Conservation (phyloP, 2,888 invertebrate genomes). For the Chouioia cunea region DNA sequence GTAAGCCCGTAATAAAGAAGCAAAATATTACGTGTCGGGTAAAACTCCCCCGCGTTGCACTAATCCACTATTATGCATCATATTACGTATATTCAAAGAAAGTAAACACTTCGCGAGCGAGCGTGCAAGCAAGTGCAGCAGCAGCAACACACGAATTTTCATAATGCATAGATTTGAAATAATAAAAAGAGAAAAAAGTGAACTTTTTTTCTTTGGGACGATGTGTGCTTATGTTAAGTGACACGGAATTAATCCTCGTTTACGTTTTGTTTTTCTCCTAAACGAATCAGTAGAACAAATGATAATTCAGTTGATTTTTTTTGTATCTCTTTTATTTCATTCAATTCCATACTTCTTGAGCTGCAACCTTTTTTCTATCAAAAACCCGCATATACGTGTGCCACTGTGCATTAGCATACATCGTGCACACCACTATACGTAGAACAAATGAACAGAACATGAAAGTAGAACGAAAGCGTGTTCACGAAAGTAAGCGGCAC, state of each 20-base stretch:
- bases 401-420: conserved; percentile 22
- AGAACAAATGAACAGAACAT: conserved; percentile 24
- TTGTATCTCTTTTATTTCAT: too few relatives aligned
- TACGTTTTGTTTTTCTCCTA: too few relatives aligned
- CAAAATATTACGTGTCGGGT: not conserved
- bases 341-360: too few relatives aligned
- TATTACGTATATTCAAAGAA: conserved; percentile 7
- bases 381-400: not conserved
- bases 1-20: not conserved
- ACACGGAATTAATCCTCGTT: too few relatives aligned
- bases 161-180: not conserved
- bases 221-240: conserved; percentile 12
- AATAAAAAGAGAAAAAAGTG: not conserved
- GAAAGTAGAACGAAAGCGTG: conserved; percentile 19
- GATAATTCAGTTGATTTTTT: not conserved
- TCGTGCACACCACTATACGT: conserved; percentile 5
- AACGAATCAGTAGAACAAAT: not conserved
- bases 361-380: too few relatives aligned
- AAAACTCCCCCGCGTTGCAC: not conserved
- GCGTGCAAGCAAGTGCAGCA: conserved; percentile 17
- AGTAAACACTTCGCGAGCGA: conserved; percentile 11
- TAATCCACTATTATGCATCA: not conserved
- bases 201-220: not conserved
- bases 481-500: conserved; percentile 26
- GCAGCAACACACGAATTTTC: conserved; percentile 7